Conservation (phyloP, 2,888 invertebrate genomes). For the Lochmaea crataegi region DNA sequence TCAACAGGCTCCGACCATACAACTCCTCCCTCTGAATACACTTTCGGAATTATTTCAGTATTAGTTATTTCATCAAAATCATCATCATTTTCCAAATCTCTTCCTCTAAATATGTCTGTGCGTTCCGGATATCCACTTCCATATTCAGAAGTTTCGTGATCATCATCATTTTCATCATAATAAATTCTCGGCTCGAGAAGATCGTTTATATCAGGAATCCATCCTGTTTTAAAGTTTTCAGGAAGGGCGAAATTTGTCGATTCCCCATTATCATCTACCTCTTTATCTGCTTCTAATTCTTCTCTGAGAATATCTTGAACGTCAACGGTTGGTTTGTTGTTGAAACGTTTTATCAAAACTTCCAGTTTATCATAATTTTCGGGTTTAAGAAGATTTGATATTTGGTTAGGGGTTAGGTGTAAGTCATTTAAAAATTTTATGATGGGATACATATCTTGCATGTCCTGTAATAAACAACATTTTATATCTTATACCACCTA, state of each 20-base stretch:
- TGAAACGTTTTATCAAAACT: slow-evolving; percentile 51
- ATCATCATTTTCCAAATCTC: slow-evolving; percentile 30
- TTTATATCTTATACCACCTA: no score
- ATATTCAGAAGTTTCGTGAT: slow-evolving; percentile 53
- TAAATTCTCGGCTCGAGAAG: slow-evolving; percentile 70
- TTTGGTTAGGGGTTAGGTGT: slow-evolving; percentile 54
- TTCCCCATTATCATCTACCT: slow-evolving; percentile 46
- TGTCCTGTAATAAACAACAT: slow-evolving; percentile 41
- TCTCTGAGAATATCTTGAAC: slow-evolving; percentile 26
- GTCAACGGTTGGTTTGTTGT: slow-evolving; percentile 30
- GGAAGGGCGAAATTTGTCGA: slow-evolving; percentile 65
- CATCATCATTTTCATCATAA: slow-evolving; percentile 68
- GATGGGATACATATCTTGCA: slow-evolving; percentile 53
- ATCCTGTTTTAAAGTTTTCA: slow-evolving; percentile 64
- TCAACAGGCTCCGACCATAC: slow-evolving; percentile 50
- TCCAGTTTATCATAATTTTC: slow-evolving; percentile 52
- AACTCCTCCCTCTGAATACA: slow-evolving; percentile 74
- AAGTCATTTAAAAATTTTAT: slow-evolving; percentile 55
- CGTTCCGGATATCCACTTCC: slow-evolving; percentile 56
- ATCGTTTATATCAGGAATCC: slow-evolving; percentile 58
- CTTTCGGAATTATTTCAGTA: slow-evolving; percentile 56
- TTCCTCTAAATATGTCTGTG: slow-evolving; percentile 38
- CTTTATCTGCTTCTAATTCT: slow-evolving; percentile 42
- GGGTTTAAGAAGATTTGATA: slow-evolving; percentile 55
- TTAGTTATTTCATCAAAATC: slow-evolving; percentile 56